A percentile compares a stretch with the other conserved stretches of the same genome.
Evolutionary conservation across 30 jellyfish, hydroid and myxozoan species (phyloP).

Genomic region (Rhopilema esculentum): DNA sequence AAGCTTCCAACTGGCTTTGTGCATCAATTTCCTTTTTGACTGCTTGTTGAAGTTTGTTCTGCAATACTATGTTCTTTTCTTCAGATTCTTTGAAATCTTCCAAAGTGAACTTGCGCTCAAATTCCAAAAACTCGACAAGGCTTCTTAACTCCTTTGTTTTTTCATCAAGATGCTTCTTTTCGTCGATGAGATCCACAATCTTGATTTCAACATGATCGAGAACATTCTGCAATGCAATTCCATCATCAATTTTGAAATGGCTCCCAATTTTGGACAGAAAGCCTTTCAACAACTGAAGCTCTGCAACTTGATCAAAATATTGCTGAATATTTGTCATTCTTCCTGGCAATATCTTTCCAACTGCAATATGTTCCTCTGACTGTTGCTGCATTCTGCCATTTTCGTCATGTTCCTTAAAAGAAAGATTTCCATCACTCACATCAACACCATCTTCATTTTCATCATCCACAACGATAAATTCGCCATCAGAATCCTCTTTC

Average conservation of each 20-base stretch:
- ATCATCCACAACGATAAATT: not conserved
- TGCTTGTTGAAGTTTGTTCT: not conserved
- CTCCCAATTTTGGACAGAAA: not conserved
- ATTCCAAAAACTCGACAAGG: conserved; percentile 18
- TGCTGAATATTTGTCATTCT: not conserved
- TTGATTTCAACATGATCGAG: not conserved
- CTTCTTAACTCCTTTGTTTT: conserved; percentile 5
- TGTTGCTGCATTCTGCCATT: not conserved
- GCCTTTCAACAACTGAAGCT: not conserved
- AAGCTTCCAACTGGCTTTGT: not conserved
- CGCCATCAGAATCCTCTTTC: not conserved
- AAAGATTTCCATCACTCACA: not conserved
- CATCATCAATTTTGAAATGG: not conserved
- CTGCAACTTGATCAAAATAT: not conserved
- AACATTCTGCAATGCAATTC: not conserved
- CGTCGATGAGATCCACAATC: not conserved
- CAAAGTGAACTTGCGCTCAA: not conserved
- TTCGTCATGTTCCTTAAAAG: not conserved
- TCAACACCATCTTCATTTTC: not conserved
- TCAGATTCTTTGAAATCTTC: conserved; percentile 9
- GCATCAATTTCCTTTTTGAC: not conserved
- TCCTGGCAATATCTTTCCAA: not conserved
- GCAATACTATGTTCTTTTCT: not conserved
- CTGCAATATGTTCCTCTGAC: not conserved
- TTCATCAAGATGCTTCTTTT: not conserved